Evolutionary conservation across 92 coral and sea anemone genomes (phyloP), one percentile per base, ranked within the genome.

Genomic region (Metridium senile): DNA sequence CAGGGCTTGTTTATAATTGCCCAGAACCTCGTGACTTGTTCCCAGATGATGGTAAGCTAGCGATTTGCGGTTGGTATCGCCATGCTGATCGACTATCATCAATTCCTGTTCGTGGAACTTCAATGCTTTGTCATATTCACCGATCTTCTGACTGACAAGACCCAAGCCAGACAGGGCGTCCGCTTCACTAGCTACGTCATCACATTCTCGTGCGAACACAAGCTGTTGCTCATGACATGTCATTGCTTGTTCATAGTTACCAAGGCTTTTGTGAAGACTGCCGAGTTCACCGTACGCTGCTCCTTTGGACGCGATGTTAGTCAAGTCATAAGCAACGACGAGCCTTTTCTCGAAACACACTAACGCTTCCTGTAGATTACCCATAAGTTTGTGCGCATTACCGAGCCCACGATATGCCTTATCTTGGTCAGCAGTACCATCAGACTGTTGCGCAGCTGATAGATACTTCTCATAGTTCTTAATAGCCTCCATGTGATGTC

Each of bases 401-500:
- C 99, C 99, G 63, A 96, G 99, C 70, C 96, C 97, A 57, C 95
- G 97, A 74, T 96, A 96, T 28, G 99, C 99, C 76, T 92, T 96
- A 76, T 96, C 99, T 75, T 96, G 97, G 87, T 96, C 99, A 82
- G 86, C 78, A 19, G 93, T 87, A 74, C 85, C 79, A 58, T 88
- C 97, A 28, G 92, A 76, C 53, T 88, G 87, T 77, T 92, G 93
- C 49, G 92, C 97, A 51, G 96, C 91, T 22, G 93, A 87, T 47
- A 96, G 85, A 78, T 92, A 96, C 58, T 85, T 82, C 61, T 96
- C 97, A 51, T 76, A 86, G 22, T 80, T 80, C 69, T 79, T 89
- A 20, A 82, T 90, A 9, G 99, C 97, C 29, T 87, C 91, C 33
- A 89, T 91, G 75, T 87, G 83, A 45, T 96, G 89, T 1, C 96